phyloP scores from a whole-genome alignment of 2,113 vertebrate genomes.

The Callaeas wilsoni region DNA sequence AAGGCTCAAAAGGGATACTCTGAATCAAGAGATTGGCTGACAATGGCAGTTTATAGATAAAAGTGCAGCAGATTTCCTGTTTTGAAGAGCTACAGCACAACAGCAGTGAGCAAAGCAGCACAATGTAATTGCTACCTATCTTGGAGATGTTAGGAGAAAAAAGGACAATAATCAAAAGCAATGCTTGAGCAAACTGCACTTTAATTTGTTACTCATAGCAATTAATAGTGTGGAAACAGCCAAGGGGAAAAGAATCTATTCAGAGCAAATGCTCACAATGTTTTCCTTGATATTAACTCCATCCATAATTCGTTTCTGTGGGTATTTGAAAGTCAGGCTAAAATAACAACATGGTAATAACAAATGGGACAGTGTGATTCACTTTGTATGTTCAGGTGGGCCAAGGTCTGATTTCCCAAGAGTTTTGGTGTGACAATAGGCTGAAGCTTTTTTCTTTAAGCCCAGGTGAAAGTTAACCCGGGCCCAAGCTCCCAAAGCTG shows the following conservation, averaged over 20 bases:
- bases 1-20: not conserved
- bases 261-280: not conserved
- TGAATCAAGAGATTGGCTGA: not conserved
- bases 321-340: not conserved
- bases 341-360: not conserved
- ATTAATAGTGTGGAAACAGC: not conserved
- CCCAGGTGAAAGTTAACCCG: not conserved
- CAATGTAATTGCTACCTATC: not conserved
- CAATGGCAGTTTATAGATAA: not conserved
- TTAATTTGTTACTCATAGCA: not conserved
- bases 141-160: not conserved
- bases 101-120: not conserved
- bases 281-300: not conserved
- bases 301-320: not conserved
- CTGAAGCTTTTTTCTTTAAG: not conserved
- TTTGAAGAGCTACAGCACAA: not conserved
- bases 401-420: not conserved
- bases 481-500: not conserved
- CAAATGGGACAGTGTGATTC: not conserved
- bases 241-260: not conserved
- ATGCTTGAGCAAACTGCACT: not conserved
- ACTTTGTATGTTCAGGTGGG: not conserved
- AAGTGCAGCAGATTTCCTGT: not conserved
- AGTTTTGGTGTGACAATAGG: not conserved
- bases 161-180: not conserved